Conservation (phyloP, 2,888 invertebrate species). For the Belgica antarctica region DNA sequence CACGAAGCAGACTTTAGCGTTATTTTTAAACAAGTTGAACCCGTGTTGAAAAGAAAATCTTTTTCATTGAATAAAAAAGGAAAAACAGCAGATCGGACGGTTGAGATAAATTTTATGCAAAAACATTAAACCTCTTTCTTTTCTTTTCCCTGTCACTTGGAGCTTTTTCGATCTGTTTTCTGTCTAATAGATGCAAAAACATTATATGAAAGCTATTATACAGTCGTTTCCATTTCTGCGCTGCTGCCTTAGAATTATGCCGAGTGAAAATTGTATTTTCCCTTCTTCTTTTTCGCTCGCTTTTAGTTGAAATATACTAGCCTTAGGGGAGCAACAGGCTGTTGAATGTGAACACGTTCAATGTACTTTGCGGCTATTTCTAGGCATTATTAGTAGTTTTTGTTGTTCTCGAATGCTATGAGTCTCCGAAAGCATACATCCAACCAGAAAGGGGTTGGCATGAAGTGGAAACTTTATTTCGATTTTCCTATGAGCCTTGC, state of each 20-base stretch:
- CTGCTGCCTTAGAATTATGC: not conserved
- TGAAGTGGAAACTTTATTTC: conserved; percentile 3
- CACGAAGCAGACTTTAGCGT: no score
- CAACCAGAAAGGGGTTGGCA: not conserved
- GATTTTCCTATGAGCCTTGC: not conserved
- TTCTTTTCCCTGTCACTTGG: conserved; percentile 12
- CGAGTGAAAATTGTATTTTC: conserved; percentile 10
- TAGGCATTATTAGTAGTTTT: conserved; percentile 15
- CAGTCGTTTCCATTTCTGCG: not conserved
- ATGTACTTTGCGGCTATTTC: conserved; percentile 34
- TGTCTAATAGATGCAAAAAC: conserved; percentile 14
- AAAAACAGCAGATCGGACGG: conserved; percentile 20
- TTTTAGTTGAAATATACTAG: conserved; percentile 36
- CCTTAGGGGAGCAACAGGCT: conserved; percentile 41
- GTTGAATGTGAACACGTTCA: conserved; percentile 32
- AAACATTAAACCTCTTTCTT: not conserved
- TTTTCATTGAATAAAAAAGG: no score
- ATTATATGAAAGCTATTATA: conserved; percentile 13
- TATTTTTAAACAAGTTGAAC: no score
- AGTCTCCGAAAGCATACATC: not conserved
- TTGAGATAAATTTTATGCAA: conserved; percentile 30
- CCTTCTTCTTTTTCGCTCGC: not conserved
- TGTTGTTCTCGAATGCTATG: not conserved
- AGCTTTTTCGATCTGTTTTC: conserved; percentile 16
- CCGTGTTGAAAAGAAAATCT: not conserved